A percentile compares a stretch with the other conserved stretches of the same genome.
Evolutionary conservation across 2,888 invertebrate species (phyloP).

Genomic region (Ommatoiulus sabulosus): DNA sequence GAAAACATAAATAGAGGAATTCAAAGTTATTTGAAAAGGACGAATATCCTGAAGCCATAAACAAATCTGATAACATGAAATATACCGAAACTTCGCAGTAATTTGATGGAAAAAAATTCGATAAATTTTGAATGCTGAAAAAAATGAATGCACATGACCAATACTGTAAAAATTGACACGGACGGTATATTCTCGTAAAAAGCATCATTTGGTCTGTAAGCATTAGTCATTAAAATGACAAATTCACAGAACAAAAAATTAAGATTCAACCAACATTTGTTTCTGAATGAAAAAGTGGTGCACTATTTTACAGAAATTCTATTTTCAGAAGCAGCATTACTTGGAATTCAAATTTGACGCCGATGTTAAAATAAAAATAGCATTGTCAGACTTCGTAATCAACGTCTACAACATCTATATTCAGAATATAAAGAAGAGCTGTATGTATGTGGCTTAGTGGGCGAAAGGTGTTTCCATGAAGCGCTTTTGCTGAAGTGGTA

Average conservation of each 20-base stretch:
- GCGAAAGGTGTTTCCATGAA: too few relatives aligned
- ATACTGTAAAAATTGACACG: neutral
- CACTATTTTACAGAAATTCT: neutral
- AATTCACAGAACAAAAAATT: neutral
- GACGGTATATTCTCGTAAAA: too few relatives aligned
- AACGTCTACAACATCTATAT: too few relatives aligned
- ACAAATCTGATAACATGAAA: neutral
- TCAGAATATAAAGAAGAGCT: too few relatives aligned
- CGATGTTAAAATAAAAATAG: neutral
- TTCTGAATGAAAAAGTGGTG: neutral
- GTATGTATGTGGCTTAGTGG: too few relatives aligned
- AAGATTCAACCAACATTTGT: neutral
- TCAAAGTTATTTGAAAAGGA: neutral
- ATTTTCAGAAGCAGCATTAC: neutral
- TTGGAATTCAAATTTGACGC: neutral
- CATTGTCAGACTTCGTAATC: too few relatives aligned
- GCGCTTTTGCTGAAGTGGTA: too few relatives aligned
- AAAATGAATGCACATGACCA: neutral
- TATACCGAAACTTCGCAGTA: neutral
- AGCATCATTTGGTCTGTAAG: too few relatives aligned
- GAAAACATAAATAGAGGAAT: conserved; percentile 24
- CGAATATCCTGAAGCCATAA: conserved; percentile 12
- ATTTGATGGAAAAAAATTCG: neutral
- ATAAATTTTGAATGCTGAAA: neutral
- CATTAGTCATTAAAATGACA: neutral